phyloP scores from a whole-genome alignment of 2,888 invertebrate genomes.

The Palloptera scutellata region DNA sequence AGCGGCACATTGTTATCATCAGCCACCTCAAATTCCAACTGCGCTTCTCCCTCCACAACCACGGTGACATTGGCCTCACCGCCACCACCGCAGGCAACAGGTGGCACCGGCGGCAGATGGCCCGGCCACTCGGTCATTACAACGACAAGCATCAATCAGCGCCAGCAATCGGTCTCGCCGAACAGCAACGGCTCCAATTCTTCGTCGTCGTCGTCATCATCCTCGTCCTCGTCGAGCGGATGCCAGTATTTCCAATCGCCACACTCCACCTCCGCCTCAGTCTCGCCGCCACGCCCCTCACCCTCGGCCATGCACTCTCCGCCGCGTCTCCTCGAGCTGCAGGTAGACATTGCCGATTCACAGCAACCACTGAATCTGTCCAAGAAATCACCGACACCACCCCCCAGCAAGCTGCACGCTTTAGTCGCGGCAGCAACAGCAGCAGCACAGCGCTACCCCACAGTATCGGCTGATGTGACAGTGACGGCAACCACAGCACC shows the following conservation, averaged over 20 bases:
- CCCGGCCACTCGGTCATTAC: slow-evolving; percentile 70
- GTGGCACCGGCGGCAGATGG: slow-evolving; percentile 54
- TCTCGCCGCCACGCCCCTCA: slow-evolving; percentile 65
- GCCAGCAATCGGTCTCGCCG: slow-evolving; percentile 64
- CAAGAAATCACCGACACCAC: slow-evolving; percentile 82
- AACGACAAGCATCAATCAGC: slow-evolving; percentile 67
- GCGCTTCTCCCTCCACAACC: slow-evolving; percentile 60
- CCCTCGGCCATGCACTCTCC: slow-evolving; percentile 50
- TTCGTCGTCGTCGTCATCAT: slow-evolving; percentile 49
- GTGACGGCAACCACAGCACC: slow-evolving; percentile 56
- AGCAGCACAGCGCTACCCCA: slow-evolving; percentile 59
- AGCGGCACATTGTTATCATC: slow-evolving; percentile 32
- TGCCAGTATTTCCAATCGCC: slow-evolving; percentile 65
- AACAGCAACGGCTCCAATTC: slow-evolving; percentile 57
- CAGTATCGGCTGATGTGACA: slow-evolving; percentile 61
- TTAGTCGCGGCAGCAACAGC: slow-evolving; percentile 58
- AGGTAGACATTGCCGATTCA: slow-evolving; percentile 83
- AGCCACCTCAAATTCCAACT: slow-evolving; percentile 51
- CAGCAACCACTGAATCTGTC: slow-evolving; percentile 88
- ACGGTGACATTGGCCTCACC: slow-evolving; percentile 56
- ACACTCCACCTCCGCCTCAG: slow-evolving; percentile 64
- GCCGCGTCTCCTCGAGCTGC: slow-evolving; percentile 74
- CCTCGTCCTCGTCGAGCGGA: slow-evolving; percentile 63
- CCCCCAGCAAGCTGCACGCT: slow-evolving; percentile 67
- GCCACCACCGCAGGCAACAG: slow-evolving; percentile 50